Evolutionary conservation across 2,113 vertebrate genomes (phyloP), one percentile per base, ranked within the genome.

Genomic region (Seriola rivoliana): DNA sequence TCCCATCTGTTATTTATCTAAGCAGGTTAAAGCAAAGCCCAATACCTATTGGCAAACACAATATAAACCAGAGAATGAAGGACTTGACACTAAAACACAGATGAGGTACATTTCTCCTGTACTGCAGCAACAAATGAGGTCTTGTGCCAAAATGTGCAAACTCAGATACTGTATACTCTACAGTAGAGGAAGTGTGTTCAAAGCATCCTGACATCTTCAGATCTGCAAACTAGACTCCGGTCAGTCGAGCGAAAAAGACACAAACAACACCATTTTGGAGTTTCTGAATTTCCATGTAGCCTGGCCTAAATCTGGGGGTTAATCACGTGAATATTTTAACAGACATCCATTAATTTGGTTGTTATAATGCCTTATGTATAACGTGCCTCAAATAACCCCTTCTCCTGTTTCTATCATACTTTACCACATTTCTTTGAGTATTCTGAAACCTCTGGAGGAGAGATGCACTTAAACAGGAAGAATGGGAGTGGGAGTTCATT

Each of bases 341-440:
- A 92, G 88, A 91, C 92, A 91, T 94, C 93, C 93, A 95, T 95
- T 94, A 92, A 95, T 95, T 90, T 91, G 75, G 91, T 93, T 95
- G 93, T 94, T 90, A 90, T 85, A 89, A 93, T 93, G 89, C 86
- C 87, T 94, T 93, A 94, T 95, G 92, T 92, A 93, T 93, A 94
- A 84, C 75, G 80, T 7, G 74, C 88, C 89, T 92, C 79, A 84
- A 81, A 84, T 91, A 92, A 93, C 89, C 90, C 73, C 62, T 67
- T 69, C 50, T 58, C 52, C 80, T 74, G 85, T 75, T 83, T 64
- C 71, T 58, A 67, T 68, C 80, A 50, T 89, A 82, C 85, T 91
- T 89, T 78, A 78, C 84, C 85, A 73, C 75, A 76, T 90, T 87
- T 92, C 81, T 75, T 74, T 79, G 57, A 78, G 82, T 55, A 83